Evolutionary conservation across 2,888 invertebrate species (phyloP).

Genomic region (Diadromus collaris): DNA sequence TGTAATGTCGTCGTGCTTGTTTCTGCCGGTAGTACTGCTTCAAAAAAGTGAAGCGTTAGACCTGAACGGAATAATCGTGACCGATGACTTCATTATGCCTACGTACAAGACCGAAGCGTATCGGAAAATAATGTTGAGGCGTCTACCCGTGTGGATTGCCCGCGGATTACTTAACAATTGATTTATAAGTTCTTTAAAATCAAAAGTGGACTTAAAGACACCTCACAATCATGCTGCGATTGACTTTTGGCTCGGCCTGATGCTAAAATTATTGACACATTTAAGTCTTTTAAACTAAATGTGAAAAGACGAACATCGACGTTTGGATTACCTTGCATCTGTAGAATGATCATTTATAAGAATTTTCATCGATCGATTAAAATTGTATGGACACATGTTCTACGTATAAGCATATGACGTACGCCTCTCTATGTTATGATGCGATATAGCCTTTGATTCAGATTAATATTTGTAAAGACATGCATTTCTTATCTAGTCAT

Average conservation of each 20-base stretch:
- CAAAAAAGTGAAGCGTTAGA: not conserved
- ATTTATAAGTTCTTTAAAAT: not conserved
- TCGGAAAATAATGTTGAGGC: not conserved
- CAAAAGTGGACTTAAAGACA: not conserved
- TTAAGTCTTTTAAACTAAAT: not conserved
- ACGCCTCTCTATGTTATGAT: too few species aligned
- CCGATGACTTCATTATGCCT: not conserved
- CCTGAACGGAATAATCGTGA: not conserved
- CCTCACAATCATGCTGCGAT: not conserved
- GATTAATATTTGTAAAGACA: not conserved
- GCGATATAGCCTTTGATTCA: not conserved
- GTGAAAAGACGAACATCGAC: not conserved
- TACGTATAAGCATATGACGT: too few species aligned
- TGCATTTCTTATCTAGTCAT: not conserved
- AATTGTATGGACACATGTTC: too few species aligned
- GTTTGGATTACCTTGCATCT: too few species aligned
- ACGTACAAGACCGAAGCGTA: not conserved
- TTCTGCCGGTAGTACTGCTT: not conserved
- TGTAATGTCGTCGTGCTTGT: not conserved
- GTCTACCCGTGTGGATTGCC: not conserved
- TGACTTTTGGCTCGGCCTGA: not conserved
- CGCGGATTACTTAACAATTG: not conserved
- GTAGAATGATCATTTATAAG: not conserved
- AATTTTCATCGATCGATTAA: not conserved
- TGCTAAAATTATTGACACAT: not conserved